phyloP scores from a whole-genome alignment of 2,888 invertebrate species.

The Cenopis cana region DNA sequence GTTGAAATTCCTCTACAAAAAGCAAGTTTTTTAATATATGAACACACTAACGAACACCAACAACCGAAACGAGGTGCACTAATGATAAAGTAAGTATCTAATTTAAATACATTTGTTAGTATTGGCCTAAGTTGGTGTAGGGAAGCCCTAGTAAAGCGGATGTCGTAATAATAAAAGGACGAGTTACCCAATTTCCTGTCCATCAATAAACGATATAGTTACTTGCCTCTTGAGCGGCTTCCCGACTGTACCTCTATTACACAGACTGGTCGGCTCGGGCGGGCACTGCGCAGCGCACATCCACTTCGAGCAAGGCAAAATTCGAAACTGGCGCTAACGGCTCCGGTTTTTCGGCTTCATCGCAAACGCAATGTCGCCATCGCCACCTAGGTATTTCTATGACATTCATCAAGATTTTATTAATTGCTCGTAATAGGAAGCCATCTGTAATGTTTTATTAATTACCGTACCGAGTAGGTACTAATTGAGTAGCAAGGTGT shows the following conservation, averaged over 20 bases:
- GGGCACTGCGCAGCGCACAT: conserved; percentile 18
- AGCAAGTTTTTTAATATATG: conserved; percentile 11
- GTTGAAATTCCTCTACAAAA: conserved; percentile 14
- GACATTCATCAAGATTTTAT: conserved; percentile 18
- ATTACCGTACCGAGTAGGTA: conserved; percentile 3
- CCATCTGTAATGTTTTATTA: conserved; percentile 5
- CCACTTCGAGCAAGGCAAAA: conserved; percentile 23
- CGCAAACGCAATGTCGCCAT: too few species aligned
- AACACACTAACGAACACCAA: conserved; percentile 13
- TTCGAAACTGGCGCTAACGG: conserved; percentile 31
- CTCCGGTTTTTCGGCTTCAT: conserved; percentile 17
- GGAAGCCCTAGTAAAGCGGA: conserved; percentile 24
- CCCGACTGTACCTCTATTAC: conserved; percentile 19
- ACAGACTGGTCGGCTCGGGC: conserved; percentile 10
- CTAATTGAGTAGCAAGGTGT: background rate
- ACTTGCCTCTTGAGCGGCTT: conserved; percentile 34
- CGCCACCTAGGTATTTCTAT: conserved; percentile 12
- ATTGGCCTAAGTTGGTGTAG: conserved; percentile 2
- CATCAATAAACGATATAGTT: conserved; percentile 39
- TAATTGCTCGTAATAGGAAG: conserved; percentile 15
- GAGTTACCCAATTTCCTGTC: conserved; percentile 43
- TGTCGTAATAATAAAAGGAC: conserved; percentile 32
- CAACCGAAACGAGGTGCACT: conserved; percentile 31
- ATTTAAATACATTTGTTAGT: conserved; percentile 32
- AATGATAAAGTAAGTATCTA: conserved; percentile 28